Evolutionary conservation across 2,888 invertebrate species (phyloP).

Genomic region (Ormyrus thymus): DNA sequence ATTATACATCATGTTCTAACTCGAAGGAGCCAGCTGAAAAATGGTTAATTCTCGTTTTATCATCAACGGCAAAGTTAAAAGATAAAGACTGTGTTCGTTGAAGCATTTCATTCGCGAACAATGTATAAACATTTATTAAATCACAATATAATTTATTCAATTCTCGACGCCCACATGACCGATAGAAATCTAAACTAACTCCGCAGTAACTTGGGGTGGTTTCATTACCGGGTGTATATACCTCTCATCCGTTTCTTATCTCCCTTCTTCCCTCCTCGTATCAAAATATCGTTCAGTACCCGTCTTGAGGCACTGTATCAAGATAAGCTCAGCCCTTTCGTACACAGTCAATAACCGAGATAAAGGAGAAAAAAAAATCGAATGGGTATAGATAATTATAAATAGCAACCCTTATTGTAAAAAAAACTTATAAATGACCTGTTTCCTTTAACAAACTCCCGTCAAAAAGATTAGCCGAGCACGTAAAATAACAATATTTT

Average conservation of each 20-base stretch:
- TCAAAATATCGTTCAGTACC: constrained; percentile 27
- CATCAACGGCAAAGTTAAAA: too few relatives aligned
- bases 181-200: constrained; percentile 42
- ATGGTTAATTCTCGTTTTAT: too few relatives aligned
- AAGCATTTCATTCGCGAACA: too few relatives aligned
- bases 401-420: neutral
- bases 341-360: constrained; percentile 41
- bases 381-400: neutral
- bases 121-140: too few relatives aligned
- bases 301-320: constrained; percentile 32
- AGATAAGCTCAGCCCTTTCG: constrained; percentile 47
- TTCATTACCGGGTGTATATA: constrained; percentile 42
- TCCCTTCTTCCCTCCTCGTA: constrained; percentile 22
- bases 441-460: too few relatives aligned
- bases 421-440: too few relatives aligned
- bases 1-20: too few relatives aligned
- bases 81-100: too few relatives aligned
- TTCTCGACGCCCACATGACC: neutral
- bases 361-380: neutral
- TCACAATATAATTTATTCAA: constrained; percentile 24
- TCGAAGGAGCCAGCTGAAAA: too few relatives aligned
- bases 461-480: too few relatives aligned
- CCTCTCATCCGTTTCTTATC: constrained; percentile 41
- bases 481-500: too few relatives aligned
- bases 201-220: constrained; percentile 10